Base-by-base conservation (phyloP, 2,888 invertebrate species). In the Synanthedon vespiformis region DNA sequence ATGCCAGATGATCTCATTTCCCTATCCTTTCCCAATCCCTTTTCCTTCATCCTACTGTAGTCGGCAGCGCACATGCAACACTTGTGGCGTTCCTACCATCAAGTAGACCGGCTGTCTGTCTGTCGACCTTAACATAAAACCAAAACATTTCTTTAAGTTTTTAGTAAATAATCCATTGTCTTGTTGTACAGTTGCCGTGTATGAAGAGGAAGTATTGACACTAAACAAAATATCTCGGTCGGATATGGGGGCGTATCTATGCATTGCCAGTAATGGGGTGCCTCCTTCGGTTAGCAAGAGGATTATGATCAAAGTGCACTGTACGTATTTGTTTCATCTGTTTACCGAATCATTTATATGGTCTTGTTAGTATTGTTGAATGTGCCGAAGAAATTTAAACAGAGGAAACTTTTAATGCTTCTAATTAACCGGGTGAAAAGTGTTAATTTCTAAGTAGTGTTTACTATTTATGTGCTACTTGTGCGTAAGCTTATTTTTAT, bases 171-270 rank as follows among this genome's bases (percentile, higher is more conserved):
- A 34, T 34, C 10, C 6, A 34, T 34, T 34, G 34, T 34, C 2
- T 34, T 34, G 8, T 34, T 34, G 34, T 34, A 34, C 48, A 93
- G 93, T 91, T 55, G 83, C 90, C 54, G 89, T 91, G 53, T 92
- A 89, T 74, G 92, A 93, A 68, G 94, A 95, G 55, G 94, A 94
- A 74, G 90, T 92, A 54, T 83, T 96, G 64, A 91, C 90, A 58
- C 87, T 96, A 59, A 88, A 90, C 61, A 95, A 95, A 85, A 93
- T 96, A 75, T 93, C 94, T 54, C 90, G 96, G 56, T 92, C 93
- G 49, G 95, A 96, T 76, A 96, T 96, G 95, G 95, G 96, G 13
- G 93, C 94, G 57, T 96, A 96, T 82, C 89, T 95, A 65, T 96
- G 96, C 85, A 95, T 96, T 63, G 96, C 96, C 48, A 92, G 93